Conservation (phyloP, 30 jellyfish, hydroid and myxozoan genomes). For the Rhopilema esculentum region DNA sequence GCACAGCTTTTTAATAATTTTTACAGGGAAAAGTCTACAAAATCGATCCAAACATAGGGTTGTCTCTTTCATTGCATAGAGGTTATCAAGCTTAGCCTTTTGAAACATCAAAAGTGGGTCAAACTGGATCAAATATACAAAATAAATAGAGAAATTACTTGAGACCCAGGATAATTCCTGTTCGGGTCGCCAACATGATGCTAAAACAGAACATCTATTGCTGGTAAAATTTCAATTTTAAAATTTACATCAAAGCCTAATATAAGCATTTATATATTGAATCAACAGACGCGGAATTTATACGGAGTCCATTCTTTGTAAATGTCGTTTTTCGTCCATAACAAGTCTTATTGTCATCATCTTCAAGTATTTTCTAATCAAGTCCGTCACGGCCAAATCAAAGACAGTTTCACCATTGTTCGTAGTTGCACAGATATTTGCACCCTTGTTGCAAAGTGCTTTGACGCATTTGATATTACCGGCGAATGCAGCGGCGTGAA, state of each 20-base stretch:
- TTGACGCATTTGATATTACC: conserved; percentile 63
- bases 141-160: not conserved
- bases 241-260: not conserved
- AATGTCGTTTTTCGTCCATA: conserved; percentile 22
- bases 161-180: not conserved
- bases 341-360: conserved; percentile 65
- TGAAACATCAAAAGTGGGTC: too few species aligned
- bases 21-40: too few species aligned
- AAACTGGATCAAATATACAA: not conserved
- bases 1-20: too few species aligned
- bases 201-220: not conserved
- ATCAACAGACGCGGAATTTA: not conserved
- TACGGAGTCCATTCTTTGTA: conserved; percentile 7
- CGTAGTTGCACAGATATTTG: conserved; percentile 72
- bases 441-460: conserved; percentile 49
- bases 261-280: not conserved
- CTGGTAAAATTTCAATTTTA: not conserved
- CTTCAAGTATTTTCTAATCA: conserved; percentile 58
- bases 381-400: conserved; percentile 69
- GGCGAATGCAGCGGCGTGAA: conserved; percentile 81
- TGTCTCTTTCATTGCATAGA: too few species aligned
- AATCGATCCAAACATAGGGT: too few species aligned
- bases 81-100: too few species aligned
- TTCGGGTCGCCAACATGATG: not conserved
- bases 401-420: conserved; percentile 80